These are phyloP conservation scores for Pelodiscus sinensis DNA, from an alignment of 2,113 vertebrate genomes.

Conservation along the genomic window DNA sequence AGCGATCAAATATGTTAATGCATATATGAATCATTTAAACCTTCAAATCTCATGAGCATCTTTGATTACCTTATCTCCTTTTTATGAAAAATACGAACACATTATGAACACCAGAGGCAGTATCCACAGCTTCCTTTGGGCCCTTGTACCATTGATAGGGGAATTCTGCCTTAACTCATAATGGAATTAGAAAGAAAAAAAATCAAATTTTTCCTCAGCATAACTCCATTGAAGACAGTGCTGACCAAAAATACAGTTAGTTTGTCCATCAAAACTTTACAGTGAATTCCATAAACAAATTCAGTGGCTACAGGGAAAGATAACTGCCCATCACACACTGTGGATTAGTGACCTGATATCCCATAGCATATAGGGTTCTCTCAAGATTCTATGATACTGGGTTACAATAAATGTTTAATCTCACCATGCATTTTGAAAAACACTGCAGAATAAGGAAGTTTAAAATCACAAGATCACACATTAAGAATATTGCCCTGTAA, in stretches of 20 bases:
- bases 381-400: slow-evolving; percentile 24
- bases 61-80: neutral
- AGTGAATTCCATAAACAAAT: neutral
- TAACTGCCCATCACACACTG: neutral
- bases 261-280: neutral
- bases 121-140: neutral
- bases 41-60: neutral
- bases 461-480: slow-evolving; percentile 26
- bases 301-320: neutral
- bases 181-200: neutral
- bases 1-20: neutral
- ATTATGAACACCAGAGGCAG: neutral
- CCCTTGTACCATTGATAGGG: neutral
- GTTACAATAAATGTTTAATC: slow-evolving; percentile 50
- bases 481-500: slow-evolving; percentile 29
- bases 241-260: neutral
- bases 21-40: neutral
- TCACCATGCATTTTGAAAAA: slow-evolving; percentile 41
- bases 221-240: neutral
- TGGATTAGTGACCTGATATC: slow-evolving; percentile 8
- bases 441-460: slow-evolving; percentile 28
- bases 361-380: neutral
- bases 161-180: neutral
- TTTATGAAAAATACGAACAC: neutral
- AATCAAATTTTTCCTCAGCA: neutral